Evolutionary conservation across 2,888 invertebrate species (phyloP), one percentile per base, ranked within the genome.

Genomic region (Tribolium freemani): DNA sequence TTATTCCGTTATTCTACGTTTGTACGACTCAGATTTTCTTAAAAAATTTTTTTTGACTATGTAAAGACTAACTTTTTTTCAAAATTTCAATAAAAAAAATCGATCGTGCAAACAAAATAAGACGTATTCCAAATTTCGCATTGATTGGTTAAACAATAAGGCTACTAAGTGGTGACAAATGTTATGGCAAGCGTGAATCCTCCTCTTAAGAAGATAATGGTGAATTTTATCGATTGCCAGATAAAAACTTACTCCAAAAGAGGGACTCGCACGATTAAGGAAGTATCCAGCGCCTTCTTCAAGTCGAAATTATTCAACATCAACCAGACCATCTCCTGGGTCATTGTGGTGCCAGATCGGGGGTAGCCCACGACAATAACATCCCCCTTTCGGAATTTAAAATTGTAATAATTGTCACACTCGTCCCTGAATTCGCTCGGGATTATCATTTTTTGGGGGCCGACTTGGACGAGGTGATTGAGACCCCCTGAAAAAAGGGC

Each of bases 241-340:
- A 26, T 5, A 26, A 56, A n/a, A 83, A 81, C 91, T 90, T 88
- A 94, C 94, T 95, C 95, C 71, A 95, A 87, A 84, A 95, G 95
- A 3, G 94, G 94, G 85, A 92, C 94, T 83, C 95, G 87, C 74
- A 92, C 89, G 0, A 89, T 87, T 0, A 94, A 86, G 0, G 90
- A 89, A 60, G 88, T 87, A 11, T 88, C 86, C 21, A 75, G 46
- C 0, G 88, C 87, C 0, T 94, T 93, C 71, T 87, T 89, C 81
- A 93, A 94, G 83, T 95, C 90, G 79, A 94, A 88, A 80, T 93
- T 87, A 82, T 94, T 94, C 0, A 91, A 91, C 30, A 95, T 85
- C 83, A 95, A 86, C 95, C 95, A 95, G 1, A 94, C 91, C 79
- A 95, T 86, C 85, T 95, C 95, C 84, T 94, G 94, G 0, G 93